These are phyloP conservation scores for Cebidichthys violaceus DNA, from an alignment of 2,113 vertebrate species.

Conservation along the genomic window DNA sequence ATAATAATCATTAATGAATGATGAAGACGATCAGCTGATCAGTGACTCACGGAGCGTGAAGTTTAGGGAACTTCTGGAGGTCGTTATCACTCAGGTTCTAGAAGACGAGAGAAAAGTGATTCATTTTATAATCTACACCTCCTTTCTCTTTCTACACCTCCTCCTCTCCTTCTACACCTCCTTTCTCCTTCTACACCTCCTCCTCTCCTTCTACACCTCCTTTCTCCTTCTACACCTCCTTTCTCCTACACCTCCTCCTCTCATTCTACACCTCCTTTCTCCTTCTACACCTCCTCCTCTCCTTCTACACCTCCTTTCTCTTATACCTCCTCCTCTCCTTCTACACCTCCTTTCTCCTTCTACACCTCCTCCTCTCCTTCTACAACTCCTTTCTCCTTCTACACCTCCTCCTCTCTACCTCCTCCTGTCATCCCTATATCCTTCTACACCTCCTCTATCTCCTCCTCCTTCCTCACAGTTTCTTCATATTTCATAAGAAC, in stretches of 20 bases:
- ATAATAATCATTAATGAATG: too few relatives aligned
- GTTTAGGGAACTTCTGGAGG: constrained; percentile 94
- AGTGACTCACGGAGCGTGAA: constrained; percentile 89
- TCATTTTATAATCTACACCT: neutral
- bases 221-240: neutral
- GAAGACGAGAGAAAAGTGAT: constrained; percentile 33
- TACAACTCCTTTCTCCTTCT: neutral
- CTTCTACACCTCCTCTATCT: neutral
- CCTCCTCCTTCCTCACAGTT: neutral
- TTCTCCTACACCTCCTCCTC: accelerated
- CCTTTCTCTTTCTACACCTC: neutral
- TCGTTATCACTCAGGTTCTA: constrained; percentile 94
- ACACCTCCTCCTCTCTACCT: neutral
- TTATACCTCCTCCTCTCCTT: neutral
- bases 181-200: neutral
- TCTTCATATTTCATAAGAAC: constrained; percentile 43
- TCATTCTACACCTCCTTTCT: neutral
- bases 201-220: neutral
- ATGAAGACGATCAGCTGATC: too few relatives aligned
- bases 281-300: neutral
- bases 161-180: neutral
- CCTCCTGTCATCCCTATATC: neutral
- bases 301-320: neutral
- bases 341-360: neutral
- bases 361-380: neutral